Percentiles rank a stretch among this genome's conserved stretches.
phyloP scores from a whole-genome alignment of 2,113 vertebrate genomes.

The Sialia sialis region DNA sequence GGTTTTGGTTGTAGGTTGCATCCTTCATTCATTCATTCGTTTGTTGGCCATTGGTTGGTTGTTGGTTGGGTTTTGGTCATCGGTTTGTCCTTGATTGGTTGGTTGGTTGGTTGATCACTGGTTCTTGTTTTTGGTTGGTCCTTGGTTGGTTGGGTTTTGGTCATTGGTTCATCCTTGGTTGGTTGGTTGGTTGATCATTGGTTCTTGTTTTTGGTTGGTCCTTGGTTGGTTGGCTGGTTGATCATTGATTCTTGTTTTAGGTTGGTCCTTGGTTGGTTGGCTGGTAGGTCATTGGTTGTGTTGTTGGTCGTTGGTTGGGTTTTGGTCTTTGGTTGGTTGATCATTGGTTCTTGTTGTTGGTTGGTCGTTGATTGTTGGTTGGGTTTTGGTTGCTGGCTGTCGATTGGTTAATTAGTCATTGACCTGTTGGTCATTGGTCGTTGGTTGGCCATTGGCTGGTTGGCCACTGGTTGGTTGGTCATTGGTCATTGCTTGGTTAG shows the following conservation, averaged over 20 bases:
- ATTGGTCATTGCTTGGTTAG: accelerated
- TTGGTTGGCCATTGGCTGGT: not conserved
- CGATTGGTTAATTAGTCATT: not conserved
- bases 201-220: too few relatives aligned
- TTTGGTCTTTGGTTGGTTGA: not conserved
- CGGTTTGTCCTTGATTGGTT: not conserved
- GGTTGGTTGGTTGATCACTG: not conserved
- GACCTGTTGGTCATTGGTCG: not conserved
- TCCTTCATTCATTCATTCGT: not conserved
- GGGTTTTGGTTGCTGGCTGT: not conserved
- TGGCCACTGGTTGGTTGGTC: not conserved
- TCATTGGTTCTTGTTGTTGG: not conserved
- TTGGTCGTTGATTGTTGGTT: not conserved
- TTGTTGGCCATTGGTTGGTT: not conserved
- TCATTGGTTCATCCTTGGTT: not conserved
- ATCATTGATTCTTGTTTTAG: not conserved
- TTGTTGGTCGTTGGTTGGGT: too few relatives aligned
- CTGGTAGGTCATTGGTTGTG: not conserved
- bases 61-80: not conserved
- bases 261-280: not conserved
- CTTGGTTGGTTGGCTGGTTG: not conserved
- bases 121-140: not conserved
- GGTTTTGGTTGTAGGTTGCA: not conserved
- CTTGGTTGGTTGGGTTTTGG: too few relatives aligned
- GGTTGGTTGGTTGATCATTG: accelerated